Evolutionary conservation across 2,113 vertebrate species (phyloP).

Genomic region (Psilopogon haemacephalus): DNA sequence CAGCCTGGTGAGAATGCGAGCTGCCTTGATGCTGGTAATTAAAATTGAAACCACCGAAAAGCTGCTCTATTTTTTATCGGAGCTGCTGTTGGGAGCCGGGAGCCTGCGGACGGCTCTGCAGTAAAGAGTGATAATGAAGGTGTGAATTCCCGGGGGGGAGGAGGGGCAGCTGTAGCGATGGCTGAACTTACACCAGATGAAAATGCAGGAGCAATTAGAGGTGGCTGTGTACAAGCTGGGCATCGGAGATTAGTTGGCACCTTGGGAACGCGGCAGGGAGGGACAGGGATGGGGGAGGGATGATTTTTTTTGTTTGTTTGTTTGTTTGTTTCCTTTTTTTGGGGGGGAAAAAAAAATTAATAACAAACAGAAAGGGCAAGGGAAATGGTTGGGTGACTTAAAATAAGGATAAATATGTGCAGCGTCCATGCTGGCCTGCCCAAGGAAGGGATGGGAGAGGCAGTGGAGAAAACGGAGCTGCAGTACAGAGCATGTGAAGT

Average conservation of each 20-base stretch:
- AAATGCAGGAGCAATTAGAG: slow-evolving; percentile 90
- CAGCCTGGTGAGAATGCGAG: slow-evolving; percentile 86
- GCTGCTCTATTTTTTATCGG: slow-evolving; percentile 92
- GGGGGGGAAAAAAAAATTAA: slow-evolving; percentile 20
- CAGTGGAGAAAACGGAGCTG: not conserved
- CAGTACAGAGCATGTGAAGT: not conserved
- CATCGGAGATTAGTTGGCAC: slow-evolving; percentile 88
- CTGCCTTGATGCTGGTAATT: slow-evolving; percentile 91
- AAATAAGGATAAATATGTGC: not conserved
- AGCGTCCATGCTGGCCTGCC: not conserved
- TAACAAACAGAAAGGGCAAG: not conserved
- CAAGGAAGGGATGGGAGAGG: not conserved
- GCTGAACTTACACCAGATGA: slow-evolving; percentile 89
- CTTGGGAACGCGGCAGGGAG: slow-evolving; percentile 81
- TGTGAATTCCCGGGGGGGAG: slow-evolving; percentile 89
- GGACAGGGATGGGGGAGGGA: slow-evolving; percentile 32
- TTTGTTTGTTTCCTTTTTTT: slow-evolving; percentile 12
- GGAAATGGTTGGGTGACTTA: slow-evolving; percentile 51
- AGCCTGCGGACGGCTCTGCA: slow-evolving; percentile 88
- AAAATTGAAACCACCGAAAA: slow-evolving; percentile 90
- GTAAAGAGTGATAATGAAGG: slow-evolving; percentile 99
- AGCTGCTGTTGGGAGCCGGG: slow-evolving; percentile 88
- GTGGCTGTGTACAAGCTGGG: slow-evolving; percentile 86
- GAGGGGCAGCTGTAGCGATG: slow-evolving; percentile 86
- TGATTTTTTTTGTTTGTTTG: not conserved